These are phyloP conservation scores for Drosophila truncata DNA, from an alignment of 1,140 invertebrate genomes.

Conservation along the genomic window DNA sequence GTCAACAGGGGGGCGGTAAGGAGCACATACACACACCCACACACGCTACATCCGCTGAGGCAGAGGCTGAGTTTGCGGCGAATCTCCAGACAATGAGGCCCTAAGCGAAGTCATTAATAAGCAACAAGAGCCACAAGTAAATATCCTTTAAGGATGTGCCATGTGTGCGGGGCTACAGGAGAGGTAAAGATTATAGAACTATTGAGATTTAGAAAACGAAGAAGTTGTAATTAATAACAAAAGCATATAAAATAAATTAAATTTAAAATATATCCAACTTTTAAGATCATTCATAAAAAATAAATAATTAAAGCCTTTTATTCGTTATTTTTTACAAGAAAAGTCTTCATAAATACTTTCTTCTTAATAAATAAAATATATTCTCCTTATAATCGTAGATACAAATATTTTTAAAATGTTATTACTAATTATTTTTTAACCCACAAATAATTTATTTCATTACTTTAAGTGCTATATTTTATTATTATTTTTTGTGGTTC, in stretches of 20 bases:
- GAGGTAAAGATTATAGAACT: not conserved
- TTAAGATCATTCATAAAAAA: too few species aligned
- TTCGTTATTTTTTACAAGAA: too few species aligned
- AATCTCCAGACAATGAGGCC: constrained; percentile 63
- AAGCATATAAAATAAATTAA: too few species aligned
- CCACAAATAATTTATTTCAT: not conserved
- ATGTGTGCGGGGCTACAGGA: constrained; percentile 36
- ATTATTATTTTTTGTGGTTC: not conserved
- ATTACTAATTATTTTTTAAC: too few species aligned
- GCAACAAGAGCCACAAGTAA: constrained; percentile 74
- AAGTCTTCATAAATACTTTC: too few species aligned
- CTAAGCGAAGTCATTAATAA: constrained; percentile 71
- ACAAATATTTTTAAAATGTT: too few species aligned
- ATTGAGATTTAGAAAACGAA: not conserved
- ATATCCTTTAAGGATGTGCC: constrained; percentile 77
- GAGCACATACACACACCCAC: constrained; percentile 52
- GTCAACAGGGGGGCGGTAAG: constrained; percentile 62
- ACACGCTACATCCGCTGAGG: constrained; percentile 6
- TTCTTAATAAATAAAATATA: too few species aligned
- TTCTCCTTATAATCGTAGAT: too few species aligned
- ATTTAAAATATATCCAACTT: too few species aligned
- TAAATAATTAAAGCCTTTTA: too few species aligned
- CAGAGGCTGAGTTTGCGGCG: constrained; percentile 20
- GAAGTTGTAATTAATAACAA: too few species aligned
- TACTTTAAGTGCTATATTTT: not conserved